Evolutionary conservation across 2,113 vertebrate genomes (phyloP).

Genomic region (Plotosus lineatus): DNA sequence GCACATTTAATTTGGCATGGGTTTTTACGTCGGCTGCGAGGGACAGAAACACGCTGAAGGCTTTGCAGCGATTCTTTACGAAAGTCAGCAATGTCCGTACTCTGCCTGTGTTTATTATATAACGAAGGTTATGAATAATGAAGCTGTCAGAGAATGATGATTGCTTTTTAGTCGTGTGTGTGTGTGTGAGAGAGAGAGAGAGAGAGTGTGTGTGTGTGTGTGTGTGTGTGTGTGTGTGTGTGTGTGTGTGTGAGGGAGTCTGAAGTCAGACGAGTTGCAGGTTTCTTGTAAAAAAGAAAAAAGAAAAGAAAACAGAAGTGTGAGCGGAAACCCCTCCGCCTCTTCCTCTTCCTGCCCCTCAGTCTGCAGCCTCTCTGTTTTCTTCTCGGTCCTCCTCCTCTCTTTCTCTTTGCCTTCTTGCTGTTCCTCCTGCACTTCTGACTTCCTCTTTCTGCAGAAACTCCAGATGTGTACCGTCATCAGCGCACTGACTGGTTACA

Average conservation of each 20-base stretch:
- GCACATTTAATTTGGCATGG: no score
- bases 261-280: neutral
- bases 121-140: neutral
- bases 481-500: neutral
- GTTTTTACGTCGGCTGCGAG: no score
- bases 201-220: no score
- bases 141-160: neutral
- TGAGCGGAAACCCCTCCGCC: neutral
- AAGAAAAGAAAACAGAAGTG: no score
- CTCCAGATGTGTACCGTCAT: neutral
- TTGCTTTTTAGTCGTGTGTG: neutral
- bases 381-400: neutral
- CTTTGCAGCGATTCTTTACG: no score
- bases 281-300: neutral
- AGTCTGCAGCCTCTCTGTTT: neutral
- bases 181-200: no score
- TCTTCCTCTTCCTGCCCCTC: neutral
- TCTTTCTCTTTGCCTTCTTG: neutral
- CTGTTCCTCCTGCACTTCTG: neutral
- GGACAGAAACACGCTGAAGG: no score
- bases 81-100: no score
- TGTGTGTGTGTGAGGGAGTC: neutral
- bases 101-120: neutral
- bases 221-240: no score
- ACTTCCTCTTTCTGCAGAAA: conserved; percentile 7